Conservation (phyloP, 2,888 invertebrate species). For the Trimorus sp. region DNA sequence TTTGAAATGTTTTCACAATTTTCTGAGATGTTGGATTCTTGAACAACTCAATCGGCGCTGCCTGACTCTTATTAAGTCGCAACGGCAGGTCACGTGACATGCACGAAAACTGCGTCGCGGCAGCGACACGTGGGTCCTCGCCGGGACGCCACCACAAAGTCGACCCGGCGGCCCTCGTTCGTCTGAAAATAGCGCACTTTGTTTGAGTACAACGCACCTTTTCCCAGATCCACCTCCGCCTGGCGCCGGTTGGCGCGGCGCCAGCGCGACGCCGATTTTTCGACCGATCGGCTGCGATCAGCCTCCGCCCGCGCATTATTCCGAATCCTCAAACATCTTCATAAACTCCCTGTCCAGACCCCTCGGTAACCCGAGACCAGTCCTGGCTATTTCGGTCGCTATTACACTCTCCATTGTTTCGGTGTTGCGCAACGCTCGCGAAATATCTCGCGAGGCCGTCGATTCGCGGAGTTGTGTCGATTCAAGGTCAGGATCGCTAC, state of each 20-base stretch:
- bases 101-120: slow-evolving; percentile 56
- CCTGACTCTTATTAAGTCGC: slow-evolving; percentile 31
- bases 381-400: too few relatives aligned
- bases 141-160: slow-evolving; percentile 46
- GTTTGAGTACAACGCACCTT: slow-evolving; percentile 81
- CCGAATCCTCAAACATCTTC: too few relatives aligned
- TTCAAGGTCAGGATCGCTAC: too few relatives aligned
- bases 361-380: too few relatives aligned
- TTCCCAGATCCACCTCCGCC: slow-evolving; percentile 70
- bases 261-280: slow-evolving; percentile 17
- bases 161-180: slow-evolving; percentile 53
- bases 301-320: background rate
- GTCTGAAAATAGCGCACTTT: slow-evolving; percentile 81
- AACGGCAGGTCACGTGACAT: slow-evolving; percentile 41
- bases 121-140: slow-evolving; percentile 56
- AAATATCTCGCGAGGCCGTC: too few relatives aligned
- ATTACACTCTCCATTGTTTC: too few relatives aligned
- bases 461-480: too few relatives aligned
- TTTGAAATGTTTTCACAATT: too few relatives aligned
- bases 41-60: too few relatives aligned
- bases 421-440: too few relatives aligned
- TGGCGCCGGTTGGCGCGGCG: slow-evolving; percentile 70
- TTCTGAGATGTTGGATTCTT: too few relatives aligned
- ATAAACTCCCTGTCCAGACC: too few relatives aligned
- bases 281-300: background rate